phyloP scores from a whole-genome alignment of 2,888 invertebrate species.

The Drosophila seclusa region DNA sequence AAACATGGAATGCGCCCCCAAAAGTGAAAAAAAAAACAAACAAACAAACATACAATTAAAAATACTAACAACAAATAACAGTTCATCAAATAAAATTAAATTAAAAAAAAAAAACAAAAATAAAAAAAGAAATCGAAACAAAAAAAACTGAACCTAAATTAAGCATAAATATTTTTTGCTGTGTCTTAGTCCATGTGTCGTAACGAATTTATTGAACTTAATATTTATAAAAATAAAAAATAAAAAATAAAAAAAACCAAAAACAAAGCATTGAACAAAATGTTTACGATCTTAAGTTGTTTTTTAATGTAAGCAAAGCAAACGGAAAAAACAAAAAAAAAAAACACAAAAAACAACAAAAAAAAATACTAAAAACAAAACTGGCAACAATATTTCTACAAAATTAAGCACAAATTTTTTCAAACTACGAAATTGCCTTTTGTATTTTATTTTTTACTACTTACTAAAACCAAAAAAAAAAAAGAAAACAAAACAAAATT shows the following conservation, averaged over 20 bases:
- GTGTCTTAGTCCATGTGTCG: conserved; percentile 85
- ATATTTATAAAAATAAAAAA: conserved; percentile 49
- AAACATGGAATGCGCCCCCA: conserved; percentile 41
- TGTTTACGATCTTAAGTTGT: conserved; percentile 49
- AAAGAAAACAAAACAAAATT: conserved; percentile 20
- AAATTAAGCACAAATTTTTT: conserved; percentile 78
- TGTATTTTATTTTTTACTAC: conserved; percentile 73
- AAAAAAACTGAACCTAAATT: conserved; percentile 64
- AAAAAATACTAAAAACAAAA: conserved; percentile 28
- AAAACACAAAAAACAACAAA: neutral
- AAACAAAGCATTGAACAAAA: conserved; percentile 31
- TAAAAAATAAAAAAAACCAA: conserved; percentile 10
- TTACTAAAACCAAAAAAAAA: conserved; percentile 23
- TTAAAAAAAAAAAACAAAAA: conserved; percentile 17
- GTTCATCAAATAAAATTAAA: conserved; percentile 23
- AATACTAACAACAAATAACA: conserved; percentile 17
- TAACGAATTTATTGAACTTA: conserved; percentile 84
- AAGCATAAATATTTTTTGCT: conserved; percentile 83
- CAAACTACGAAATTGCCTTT: conserved; percentile 75
- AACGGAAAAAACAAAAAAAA: conserved; percentile 14
- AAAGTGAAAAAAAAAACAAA: conserved; percentile 46
- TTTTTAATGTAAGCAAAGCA: conserved; percentile 49
- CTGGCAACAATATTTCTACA: conserved; percentile 69
- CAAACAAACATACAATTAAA: conserved; percentile 54
- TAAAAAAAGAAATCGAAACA: conserved; percentile 25